Evolutionary conservation across 2,113 vertebrate species (phyloP), one percentile per base, ranked within the genome.

Genomic region (Syrmaticus mikado): DNA sequence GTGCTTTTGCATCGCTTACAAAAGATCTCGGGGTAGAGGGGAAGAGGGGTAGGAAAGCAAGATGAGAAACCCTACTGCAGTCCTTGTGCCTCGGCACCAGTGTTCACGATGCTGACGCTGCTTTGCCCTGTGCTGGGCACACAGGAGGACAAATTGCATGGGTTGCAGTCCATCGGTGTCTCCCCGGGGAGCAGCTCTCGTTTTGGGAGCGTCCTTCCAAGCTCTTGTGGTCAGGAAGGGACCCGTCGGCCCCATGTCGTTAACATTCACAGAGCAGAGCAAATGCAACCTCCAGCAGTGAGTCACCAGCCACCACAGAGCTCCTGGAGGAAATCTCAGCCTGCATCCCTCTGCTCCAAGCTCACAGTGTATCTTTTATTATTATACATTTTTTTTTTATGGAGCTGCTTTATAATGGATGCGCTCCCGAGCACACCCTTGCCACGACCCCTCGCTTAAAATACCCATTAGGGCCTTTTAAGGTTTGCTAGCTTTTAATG

Each of bases 171-270:
- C 38, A 12, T 64, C 25, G 5, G 25, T 12, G 38, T 24, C 36
- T 10, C 66, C 1, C 34, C 1, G 2, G 27, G 0, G 6, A 36
- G 41, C 38, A 16, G 28, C 24, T n/a, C 30, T 60, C 2, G 0
- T n/a, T 55, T 72, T 46, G 43, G 14, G 11, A n/a, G 52, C 7
- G 0, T 34, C 78, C 45, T 58, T 67, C 41, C 38, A 50, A 60
- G 40, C 30, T 21, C 52, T 45, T 7, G 15, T 34, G 40, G 53
- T 18, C 32, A 45, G 40, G 72, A 34, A 45, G 53, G 38, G 53
- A 58, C 18, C 30, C 32, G n/a, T 32, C 53, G 25, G 16, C 72
- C 41, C 18, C 16, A 40, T n/a, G 40, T 57, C 58, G 53, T 74
- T 74, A 58, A 16, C 72, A 58, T 58, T 74, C 40, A 14, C 24